phyloP scores from a whole-genome alignment of 2,113 vertebrate genomes.

The Hiodon alosoides region DNA sequence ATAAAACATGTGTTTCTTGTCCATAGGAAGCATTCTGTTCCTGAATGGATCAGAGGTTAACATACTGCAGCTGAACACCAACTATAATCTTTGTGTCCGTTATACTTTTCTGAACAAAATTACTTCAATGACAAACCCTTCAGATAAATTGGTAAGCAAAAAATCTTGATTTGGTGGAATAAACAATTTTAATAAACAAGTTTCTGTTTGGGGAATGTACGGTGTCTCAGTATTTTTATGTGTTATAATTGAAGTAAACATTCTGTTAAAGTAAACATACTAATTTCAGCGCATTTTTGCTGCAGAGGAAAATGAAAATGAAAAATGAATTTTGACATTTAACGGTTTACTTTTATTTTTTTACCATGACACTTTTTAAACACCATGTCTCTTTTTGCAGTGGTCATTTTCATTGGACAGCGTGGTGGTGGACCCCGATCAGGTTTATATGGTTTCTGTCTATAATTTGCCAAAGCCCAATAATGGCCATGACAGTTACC shows the following conservation, averaged over 20 bases:
- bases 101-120: constrained; percentile 12
- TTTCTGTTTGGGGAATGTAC: not conserved
- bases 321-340: too few species aligned
- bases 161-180: not conserved
- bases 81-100: constrained; percentile 18
- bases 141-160: constrained; percentile 4
- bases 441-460: constrained; percentile 16
- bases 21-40: constrained; percentile 15
- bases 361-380: not conserved
- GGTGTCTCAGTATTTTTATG: not conserved
- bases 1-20: not conserved
- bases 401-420: constrained; percentile 29
- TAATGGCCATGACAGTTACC: not conserved
- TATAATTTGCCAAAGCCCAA: constrained; percentile 21
- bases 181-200: not conserved
- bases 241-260: too few species aligned
- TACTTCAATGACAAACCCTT: not conserved
- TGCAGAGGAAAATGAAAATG: too few species aligned
- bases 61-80: constrained; percentile 15
- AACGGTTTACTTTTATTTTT: too few species aligned
- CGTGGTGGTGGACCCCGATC: constrained; percentile 14
- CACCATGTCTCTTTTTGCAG: constrained; percentile 8
- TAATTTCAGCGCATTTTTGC: too few species aligned
- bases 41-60: constrained; percentile 21
- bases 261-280: too few species aligned